Evolutionary conservation across 2,888 invertebrate species (phyloP).

Genomic region (Homarus gammarus): DNA sequence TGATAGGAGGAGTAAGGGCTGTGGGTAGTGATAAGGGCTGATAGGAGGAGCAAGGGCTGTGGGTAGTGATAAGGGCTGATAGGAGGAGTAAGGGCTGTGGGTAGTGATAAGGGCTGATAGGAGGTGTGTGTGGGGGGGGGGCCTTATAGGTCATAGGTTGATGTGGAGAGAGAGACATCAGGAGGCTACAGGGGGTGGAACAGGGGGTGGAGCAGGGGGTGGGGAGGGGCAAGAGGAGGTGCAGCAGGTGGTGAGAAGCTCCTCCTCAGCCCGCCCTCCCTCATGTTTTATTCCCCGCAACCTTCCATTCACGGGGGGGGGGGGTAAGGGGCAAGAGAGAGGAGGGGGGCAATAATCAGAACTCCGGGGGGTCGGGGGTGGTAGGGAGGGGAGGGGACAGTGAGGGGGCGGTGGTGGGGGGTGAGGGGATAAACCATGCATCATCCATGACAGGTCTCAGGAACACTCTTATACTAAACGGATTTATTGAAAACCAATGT

Average conservation of each 20-base stretch:
- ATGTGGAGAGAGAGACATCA: neutral
- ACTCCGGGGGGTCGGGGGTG: too few species aligned
- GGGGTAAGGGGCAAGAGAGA: neutral
- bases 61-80: neutral
- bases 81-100: neutral
- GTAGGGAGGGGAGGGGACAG: too few species aligned
- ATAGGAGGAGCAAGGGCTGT: too few species aligned
- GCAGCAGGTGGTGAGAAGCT: too few species aligned
- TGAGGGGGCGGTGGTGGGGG: too few species aligned
- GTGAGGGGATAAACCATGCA: too few species aligned
- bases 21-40: too few species aligned
- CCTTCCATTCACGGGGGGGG: conserved; percentile 54
- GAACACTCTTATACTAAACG: conserved; percentile 31
- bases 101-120: neutral
- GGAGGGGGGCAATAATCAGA: conserved; percentile 42
- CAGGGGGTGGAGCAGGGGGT: neutral
- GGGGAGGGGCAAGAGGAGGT: too few species aligned
- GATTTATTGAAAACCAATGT: conserved; percentile 56
- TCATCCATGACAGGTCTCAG: conserved; percentile 58
- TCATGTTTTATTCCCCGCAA: conserved; percentile 63
- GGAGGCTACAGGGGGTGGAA: neutral
- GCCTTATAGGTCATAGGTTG: neutral
- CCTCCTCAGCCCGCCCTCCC: conserved; percentile 21
- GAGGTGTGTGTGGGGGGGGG: neutral
- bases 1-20: too few species aligned